A percentile compares a stretch with the other conserved stretches of the same genome.
These are phyloP conservation scores for Coreoperca whiteheadi DNA, from an alignment of 2,113 vertebrate species.

Conservation along the genomic window DNA sequence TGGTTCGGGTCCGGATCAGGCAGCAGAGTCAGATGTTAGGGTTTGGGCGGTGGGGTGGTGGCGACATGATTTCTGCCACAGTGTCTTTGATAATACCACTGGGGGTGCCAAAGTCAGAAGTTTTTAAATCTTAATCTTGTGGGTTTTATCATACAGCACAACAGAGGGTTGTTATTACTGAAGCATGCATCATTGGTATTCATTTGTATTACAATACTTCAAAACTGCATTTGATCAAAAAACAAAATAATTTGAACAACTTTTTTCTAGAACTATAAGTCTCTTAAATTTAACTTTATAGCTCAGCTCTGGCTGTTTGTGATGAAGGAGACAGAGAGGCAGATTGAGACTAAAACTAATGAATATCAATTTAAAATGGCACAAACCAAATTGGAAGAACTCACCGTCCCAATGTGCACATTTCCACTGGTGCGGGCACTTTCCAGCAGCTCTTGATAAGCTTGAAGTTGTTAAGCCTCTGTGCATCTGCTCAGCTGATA, in stretches of 20 bases:
- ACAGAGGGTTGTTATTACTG: background rate
- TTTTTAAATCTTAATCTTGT: background rate
- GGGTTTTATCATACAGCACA: background rate
- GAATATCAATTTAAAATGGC: slow-evolving; percentile 49
- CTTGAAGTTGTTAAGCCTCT: slow-evolving; percentile 48
- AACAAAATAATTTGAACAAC: background rate
- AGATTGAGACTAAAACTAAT: slow-evolving; percentile 12
- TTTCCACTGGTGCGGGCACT: slow-evolving; percentile 25
- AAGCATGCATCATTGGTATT: background rate
- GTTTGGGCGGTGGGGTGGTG: background rate
- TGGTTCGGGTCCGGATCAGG: background rate
- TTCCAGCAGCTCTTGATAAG: slow-evolving; percentile 52
- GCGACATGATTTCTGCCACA: background rate
- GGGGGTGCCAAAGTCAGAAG: background rate
- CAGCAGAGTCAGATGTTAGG: background rate
- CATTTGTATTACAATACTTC: background rate
- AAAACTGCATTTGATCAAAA: background rate
- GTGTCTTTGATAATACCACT: background rate
- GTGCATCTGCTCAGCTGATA: slow-evolving; percentile 47
- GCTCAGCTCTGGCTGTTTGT: background rate
- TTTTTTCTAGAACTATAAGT: background rate
- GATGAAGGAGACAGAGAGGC: background rate
- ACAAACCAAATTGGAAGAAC: slow-evolving; percentile 31
- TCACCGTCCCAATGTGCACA: slow-evolving; percentile 1
- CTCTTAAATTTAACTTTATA: background rate